These are phyloP conservation scores for Oedothorax gibbosus DNA, from an alignment of 1,140 invertebrate genomes.

Conservation along the genomic window DNA sequence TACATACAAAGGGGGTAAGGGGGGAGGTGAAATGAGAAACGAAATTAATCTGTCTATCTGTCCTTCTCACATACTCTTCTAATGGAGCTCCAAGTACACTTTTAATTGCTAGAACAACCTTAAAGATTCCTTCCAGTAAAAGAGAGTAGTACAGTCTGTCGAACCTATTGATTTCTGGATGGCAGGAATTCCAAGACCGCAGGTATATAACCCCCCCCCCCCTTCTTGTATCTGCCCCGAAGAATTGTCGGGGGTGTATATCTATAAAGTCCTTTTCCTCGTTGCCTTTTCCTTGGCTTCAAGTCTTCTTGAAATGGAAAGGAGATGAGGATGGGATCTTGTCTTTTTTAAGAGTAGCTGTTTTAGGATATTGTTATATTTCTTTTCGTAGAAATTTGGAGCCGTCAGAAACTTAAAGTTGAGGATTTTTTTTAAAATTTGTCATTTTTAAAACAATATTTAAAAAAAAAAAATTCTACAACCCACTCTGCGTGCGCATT, in stretches of 20 bases:
- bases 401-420: too few relatives aligned
- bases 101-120: slow-evolving; percentile 50
- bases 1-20: not conserved
- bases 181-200: slow-evolving; percentile 53
- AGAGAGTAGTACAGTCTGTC: slow-evolving; percentile 49
- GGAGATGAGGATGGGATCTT: too few relatives aligned
- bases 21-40: slow-evolving; percentile 18
- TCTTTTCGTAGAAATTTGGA: too few relatives aligned
- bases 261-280: slow-evolving; percentile 36
- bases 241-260: not conserved
- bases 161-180: slow-evolving; percentile 59
- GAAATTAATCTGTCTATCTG: slow-evolving; percentile 61
- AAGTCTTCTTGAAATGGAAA: slow-evolving; percentile 3
- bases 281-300: slow-evolving; percentile 14
- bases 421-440: too few relatives aligned
- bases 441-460: too few relatives aligned
- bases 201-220: slow-evolving; percentile 36
- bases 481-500: too few relatives aligned
- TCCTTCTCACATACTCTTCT: slow-evolving; percentile 59
- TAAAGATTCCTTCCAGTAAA: slow-evolving; percentile 46
- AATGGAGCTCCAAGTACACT: slow-evolving; percentile 58
- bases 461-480: too few relatives aligned
- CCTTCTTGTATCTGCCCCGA: too few relatives aligned
- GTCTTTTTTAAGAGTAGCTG: too few relatives aligned
- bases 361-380: too few relatives aligned